Evolutionary conservation across 2,888 invertebrate species (phyloP), one percentile per base, ranked within the genome.

Genomic region (Nezara viridula): DNA sequence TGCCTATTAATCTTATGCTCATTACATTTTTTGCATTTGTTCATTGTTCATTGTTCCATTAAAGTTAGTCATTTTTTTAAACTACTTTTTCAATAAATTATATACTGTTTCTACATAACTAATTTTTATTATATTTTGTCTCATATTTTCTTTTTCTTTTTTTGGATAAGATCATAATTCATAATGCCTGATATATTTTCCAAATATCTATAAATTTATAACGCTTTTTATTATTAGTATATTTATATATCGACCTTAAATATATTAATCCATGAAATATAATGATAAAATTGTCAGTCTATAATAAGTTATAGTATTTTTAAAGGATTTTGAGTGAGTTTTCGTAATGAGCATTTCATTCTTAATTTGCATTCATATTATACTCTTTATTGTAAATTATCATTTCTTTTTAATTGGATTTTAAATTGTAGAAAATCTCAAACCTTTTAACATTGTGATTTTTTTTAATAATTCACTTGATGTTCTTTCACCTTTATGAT

Each of bases 401-500:
- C 37, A 10, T 19, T 37, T 73, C 32, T 37, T 37, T 73, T 19
- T 73, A 37, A 73, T 37, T 7, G 66, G 6, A 2, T 19, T 73
- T 73, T 73, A 7, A 73, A 37, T 2, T 19, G 37, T 37, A 37
- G 37, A 73, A 73, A 73, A 73, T 12, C 37, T 73, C 19, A 32
- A 73, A 73, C 19, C 37, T 19, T 73, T 6, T 60, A 7, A 5
- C 27, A 60, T 27, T 12, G 60, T 60, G 66, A 73, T 37, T 19
- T 0, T 73, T 73, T 32, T 73, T 73, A 37, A 73, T 37, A 37
- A 37, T 37, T 37, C 66, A 37, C 32, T 73, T 73, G 19, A 73
- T 90, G 66, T 44, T 60, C 89, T 52, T 85, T 85, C 86, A 89
- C 73, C 44, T 81, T 81, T 81, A 81, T n/a, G 81, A 47, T n/a